Evolutionary conservation across 2,113 vertebrate genomes (phyloP), one percentile per base, ranked within the genome.

Genomic region (Mormyrus lacerda): DNA sequence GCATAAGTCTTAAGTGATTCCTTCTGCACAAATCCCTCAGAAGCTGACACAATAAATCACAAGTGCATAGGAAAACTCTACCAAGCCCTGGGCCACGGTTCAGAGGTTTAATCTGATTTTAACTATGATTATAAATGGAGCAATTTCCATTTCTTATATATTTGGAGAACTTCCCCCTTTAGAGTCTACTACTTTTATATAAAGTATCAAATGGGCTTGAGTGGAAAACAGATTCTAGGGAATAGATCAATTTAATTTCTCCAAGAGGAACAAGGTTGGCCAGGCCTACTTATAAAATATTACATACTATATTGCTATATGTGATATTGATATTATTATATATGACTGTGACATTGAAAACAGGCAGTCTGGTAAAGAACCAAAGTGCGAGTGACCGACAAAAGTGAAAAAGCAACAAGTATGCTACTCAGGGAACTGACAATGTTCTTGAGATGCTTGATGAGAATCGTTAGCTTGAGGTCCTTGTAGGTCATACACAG

Each of bases 371-470:
- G 73, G 31, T 39, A 39, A 35, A 39, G 2, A 3, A 44, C 4
- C 35, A 10, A 17, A 61, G 27, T 3, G 31, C 0, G 31, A 44
- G 9, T 10, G 19, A 44, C 5, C 24, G 42, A 15, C 17, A 35
- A 27, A 85, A 3, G 21, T 10, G 21, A 47, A 27, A 48, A 24
- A 31, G 48, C 7, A 9, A 69, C 2, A 35, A 21, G 3, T 48
- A 21, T 17, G 45, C 11, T 0, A 27, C 35, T 15, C 76, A 15
- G 90, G 87, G 86, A 84, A 97, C 97, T 97, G 90, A 98, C 97
- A 8, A 98, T 92, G 90, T 97, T 97, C 92, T 96, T 96, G 93
- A 98, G 93, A 91, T 98, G 96, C 91, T 98, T 98, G 85, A 98
- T 94, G 90, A 97, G 92, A 85, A 98, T 90, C 5, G 95, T 97